A percentile compares a stretch with the other conserved stretches of the same genome.
Evolutionary conservation across 2,797 vertebrate species (phyloP).

Genomic region (Salmo trutta): DNA sequence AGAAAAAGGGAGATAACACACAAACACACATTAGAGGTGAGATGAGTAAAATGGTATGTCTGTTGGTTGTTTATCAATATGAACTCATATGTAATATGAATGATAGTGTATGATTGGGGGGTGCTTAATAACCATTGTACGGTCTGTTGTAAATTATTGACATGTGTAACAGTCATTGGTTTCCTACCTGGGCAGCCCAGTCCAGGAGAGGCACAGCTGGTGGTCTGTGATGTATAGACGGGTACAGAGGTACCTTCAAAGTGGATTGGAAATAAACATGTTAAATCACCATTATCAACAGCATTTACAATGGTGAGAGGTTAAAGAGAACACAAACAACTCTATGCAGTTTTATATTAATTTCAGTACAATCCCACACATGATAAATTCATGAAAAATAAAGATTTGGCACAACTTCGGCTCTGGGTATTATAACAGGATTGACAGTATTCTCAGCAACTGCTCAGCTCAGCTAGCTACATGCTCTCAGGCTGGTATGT

Average conservation of each 20-base stretch:
- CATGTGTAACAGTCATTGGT: constrained; percentile 5
- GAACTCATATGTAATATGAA: no score
- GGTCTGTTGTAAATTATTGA: background rate
- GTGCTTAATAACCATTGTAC: background rate
- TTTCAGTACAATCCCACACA: background rate
- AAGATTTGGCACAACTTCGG: background rate
- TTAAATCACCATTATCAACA: constrained; percentile 1
- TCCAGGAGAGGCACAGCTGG: constrained; percentile 77
- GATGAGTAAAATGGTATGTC: background rate
- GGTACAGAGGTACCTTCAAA: constrained; percentile 78
- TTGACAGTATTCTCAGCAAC: background rate
- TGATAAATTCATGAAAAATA: background rate
- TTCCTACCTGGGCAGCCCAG: constrained; percentile 84
- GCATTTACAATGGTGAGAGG: background rate
- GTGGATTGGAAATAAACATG: constrained; percentile 39
- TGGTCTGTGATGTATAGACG: constrained; percentile 69
- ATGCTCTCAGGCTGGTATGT: constrained; percentile 16
- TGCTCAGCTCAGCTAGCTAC: constrained; percentile 4
- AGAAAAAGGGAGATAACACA: background rate
- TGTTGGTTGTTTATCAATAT: background rate
- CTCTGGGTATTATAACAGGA: background rate
- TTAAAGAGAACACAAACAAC: background rate
- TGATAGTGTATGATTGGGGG: no score
- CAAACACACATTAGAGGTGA: background rate
- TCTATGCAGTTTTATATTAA: background rate